Base-by-base conservation (phyloP, 2,888 invertebrate species). In the Gasteruption jaculator region DNA sequence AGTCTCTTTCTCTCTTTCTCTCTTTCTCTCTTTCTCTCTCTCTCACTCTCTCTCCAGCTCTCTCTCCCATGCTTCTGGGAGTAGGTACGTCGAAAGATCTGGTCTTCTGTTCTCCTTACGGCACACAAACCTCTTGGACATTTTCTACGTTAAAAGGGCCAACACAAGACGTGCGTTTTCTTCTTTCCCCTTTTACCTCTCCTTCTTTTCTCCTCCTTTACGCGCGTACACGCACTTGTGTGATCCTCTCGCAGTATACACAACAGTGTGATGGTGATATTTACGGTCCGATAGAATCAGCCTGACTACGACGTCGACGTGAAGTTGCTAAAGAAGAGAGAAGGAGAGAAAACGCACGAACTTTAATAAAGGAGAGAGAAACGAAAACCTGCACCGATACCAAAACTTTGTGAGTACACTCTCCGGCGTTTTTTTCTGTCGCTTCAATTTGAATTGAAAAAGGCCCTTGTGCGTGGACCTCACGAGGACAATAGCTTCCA, bases 391-490 rank as follows among this genome's bases (percentile, higher is more conserved):
- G 11, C 14, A 12, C 8, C 45, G 44, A 39, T 52, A 45, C 52
- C 52, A 47, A 52, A 52, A 55, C 50, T 49, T 56, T 57, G 56
- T 58, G 60, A 52, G 59, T 58, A 57, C n/a, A n/a, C 58, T 52
- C 55, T 51, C n/a, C n/a, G n/a, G 60, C 54, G 53, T 57, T 60
- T 65, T 66, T 64, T 67, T n/a, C 62, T 63, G 63, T 60, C 58
- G 58, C 63, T 61, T 65, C 61, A 65, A 67, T 68, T 67, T 68
- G 64, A 65, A 68, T 68, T 65, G 67, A 67, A 67, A 66, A 64
- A 64, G 63, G 58, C 64, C 58, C n/a, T n/a, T n/a, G n/a, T n/a
- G n/a, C n/a, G 65, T 61, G 62, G 67, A 65, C n/a, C n/a, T n/a
- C 65, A 63, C 59, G 61, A 60, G 65, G 68, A 67, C 68, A 68